Evolutionary conservation across 2,797 vertebrate species (phyloP).

Genomic region (Monodelphis domestica): DNA sequence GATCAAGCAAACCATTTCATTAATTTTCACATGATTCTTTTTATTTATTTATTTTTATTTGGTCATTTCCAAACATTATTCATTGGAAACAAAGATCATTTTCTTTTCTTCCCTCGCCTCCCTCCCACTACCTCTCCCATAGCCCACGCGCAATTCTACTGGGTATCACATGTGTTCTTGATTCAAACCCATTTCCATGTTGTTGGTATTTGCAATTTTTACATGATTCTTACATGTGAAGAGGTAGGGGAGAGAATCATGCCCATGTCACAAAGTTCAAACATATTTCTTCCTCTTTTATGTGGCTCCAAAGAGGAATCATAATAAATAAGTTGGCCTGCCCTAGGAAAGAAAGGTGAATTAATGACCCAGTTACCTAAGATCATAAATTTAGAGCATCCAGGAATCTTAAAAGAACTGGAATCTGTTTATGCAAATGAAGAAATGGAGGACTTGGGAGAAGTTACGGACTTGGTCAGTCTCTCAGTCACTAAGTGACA

Average conservation of each 20-base stretch:
- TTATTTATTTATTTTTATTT: too few relatives aligned
- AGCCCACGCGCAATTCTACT: too few relatives aligned
- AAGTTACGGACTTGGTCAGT: background rate
- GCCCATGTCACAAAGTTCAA: background rate
- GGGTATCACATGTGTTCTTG: too few relatives aligned
- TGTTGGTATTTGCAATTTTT: too few relatives aligned
- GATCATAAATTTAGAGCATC: background rate
- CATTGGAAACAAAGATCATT: too few relatives aligned
- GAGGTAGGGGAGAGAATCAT: background rate
- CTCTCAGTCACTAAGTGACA: background rate
- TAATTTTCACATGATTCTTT: constrained; percentile 16
- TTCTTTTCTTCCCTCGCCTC: too few relatives aligned
- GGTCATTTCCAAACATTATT: too few relatives aligned
- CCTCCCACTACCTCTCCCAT: too few relatives aligned
- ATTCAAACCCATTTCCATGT: too few relatives aligned
- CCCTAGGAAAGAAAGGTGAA: background rate
- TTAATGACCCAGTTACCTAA: background rate
- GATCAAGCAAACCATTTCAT: constrained; percentile 2
- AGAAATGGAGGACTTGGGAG: background rate
- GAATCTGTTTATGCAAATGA: background rate
- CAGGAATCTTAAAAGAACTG: background rate
- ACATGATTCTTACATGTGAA: background rate
- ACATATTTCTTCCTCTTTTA: background rate
- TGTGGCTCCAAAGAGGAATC: constrained; percentile 1
- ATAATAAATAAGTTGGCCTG: background rate